A percentile compares a stretch with the other conserved stretches of the same genome.
Conservation (phyloP, 2,797 vertebrate genomes). For the Danio choprae region DNA sequence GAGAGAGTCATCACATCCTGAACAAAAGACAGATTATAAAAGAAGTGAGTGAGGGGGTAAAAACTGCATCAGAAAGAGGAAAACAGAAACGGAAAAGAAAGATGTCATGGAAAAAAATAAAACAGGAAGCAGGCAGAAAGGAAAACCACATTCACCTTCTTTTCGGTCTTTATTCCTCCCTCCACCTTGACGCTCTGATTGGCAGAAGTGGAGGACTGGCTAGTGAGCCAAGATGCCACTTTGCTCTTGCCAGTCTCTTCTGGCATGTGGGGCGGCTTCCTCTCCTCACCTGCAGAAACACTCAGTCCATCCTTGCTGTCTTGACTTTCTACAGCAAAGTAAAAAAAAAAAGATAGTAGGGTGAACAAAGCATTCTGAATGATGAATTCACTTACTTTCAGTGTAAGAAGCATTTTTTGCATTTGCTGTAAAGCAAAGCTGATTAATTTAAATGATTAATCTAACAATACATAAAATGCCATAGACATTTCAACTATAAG, state of each 20-base stretch:
- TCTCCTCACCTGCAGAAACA: conserved; percentile 72
- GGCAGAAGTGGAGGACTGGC: conserved; percentile 67
- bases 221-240: conserved; percentile 94
- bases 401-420: neutral
- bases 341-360: neutral
- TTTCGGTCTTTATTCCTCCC: conserved; percentile 73
- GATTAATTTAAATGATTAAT: neutral
- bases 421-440: too few species aligned
- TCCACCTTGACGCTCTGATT: conserved; percentile 56
- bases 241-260: conserved; percentile 95
- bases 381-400: neutral
- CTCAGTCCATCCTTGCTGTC: conserved; percentile 81
- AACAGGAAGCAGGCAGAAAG: neutral
- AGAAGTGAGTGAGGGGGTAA: neutral
- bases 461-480: neutral
- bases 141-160: conserved; percentile 54
- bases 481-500: neutral
- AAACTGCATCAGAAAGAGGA: neutral
- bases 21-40: neutral
- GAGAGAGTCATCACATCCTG: conserved; percentile 93
- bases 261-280: conserved; percentile 85
- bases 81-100: neutral
- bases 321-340: conserved; percentile 75
- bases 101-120: neutral
- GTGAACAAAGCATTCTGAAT: neutral